Percentiles rank a stretch among this genome's conserved stretches.
Conservation (phyloP, 2,113 vertebrate species). For the Hucho hucho region DNA sequence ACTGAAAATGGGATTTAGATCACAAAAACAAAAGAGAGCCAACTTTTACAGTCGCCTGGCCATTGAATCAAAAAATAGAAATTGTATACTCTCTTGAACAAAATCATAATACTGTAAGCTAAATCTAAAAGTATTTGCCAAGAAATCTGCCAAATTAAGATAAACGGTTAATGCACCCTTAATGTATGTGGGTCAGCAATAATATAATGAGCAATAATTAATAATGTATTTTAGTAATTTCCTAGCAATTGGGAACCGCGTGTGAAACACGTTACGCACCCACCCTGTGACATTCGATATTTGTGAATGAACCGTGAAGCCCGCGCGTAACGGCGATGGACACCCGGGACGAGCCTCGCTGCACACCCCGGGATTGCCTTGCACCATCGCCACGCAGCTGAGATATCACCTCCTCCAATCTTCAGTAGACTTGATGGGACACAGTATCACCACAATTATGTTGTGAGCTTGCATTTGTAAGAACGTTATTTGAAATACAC, state of each 20-base stretch:
- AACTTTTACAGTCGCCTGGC: too few species aligned
- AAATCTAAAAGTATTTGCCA: too few species aligned
- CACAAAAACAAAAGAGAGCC: not conserved
- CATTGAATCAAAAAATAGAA: too few species aligned
- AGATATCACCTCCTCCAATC: not conserved
- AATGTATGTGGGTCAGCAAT: too few species aligned
- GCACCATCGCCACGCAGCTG: not conserved
- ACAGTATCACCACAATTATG: not conserved
- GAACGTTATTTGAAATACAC: not conserved
- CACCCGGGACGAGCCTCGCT: not conserved
- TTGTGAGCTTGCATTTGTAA: not conserved
- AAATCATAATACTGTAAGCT: too few species aligned
- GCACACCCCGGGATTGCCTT: not conserved
- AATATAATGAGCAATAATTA: too few species aligned
- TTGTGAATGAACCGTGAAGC: not conserved
- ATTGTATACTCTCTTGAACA: too few species aligned
- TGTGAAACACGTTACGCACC: not conserved
- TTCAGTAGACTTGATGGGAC: not conserved
- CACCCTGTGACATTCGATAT: not conserved
- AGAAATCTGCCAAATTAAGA: too few species aligned
- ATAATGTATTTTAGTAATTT: not conserved
- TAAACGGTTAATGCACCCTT: too few species aligned
- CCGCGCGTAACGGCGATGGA: not conserved
- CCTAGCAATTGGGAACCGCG: not conserved
- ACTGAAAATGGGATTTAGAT: not conserved